phyloP scores from a whole-genome alignment of 2,797 vertebrate genomes.

The Natrix natrix region DNA sequence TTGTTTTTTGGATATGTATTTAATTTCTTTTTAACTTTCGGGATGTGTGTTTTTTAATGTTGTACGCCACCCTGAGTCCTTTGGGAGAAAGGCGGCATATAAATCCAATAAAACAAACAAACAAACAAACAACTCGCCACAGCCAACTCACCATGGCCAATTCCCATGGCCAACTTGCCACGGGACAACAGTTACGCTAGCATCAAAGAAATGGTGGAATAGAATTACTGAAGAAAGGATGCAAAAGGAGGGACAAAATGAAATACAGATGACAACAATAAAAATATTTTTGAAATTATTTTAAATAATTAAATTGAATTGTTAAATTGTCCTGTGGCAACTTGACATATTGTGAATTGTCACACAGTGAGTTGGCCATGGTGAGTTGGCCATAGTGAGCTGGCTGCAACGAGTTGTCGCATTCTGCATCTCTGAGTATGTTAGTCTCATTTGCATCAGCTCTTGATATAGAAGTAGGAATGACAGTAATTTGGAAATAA shows the following conservation, averaged over 20 bases:
- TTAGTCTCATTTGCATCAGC: not conserved
- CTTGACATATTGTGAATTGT: not conserved
- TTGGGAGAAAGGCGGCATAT: no score
- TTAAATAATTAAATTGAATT: not conserved
- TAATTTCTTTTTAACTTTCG: no score
- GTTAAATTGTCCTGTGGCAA: not conserved
- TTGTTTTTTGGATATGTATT: no score
- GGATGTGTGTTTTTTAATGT: no score
- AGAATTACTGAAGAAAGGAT: not conserved
- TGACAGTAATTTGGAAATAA: not conserved
- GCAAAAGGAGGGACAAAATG: not conserved
- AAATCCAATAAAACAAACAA: no score
- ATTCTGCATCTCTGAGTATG: not conserved
- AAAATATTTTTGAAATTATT: not conserved
- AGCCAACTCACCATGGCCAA: not conserved
- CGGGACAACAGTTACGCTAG: not conserved
- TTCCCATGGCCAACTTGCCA: no score
- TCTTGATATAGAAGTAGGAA: slow-evolving; percentile 2
- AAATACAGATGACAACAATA: not conserved
- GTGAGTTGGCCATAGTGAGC: not conserved
- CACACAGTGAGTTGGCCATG: not conserved
- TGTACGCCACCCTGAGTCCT: no score
- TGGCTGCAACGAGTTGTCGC: not conserved
- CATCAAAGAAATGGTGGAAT: not conserved
- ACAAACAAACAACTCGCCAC: not conserved